Base-by-base conservation (phyloP, 1,140 invertebrate species). In the Maniola jurtina region DNA sequence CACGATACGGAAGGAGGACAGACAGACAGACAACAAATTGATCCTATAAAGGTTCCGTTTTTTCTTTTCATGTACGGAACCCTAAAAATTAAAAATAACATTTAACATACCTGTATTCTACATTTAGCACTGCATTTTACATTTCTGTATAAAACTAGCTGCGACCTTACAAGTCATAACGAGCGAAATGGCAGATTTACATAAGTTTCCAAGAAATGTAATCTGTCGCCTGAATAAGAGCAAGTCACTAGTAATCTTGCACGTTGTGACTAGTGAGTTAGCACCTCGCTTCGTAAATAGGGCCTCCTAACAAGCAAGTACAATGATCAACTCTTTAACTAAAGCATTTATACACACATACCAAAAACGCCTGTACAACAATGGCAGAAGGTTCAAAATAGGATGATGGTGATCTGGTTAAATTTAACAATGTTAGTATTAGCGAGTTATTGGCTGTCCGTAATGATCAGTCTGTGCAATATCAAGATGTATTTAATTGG, bases 381-480 rank as follows among this genome's bases (percentile, higher is more conserved):
- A 56, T 8, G 38, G 6, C 3, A 6, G 34, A 64, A 48, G 36
- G 55, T 16, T 34, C 34, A 70, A 40, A 61, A 66, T 70, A 6
- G 56, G 5, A 10, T 47, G 25, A 42, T 33, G 15, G 36, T 52
- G 6, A 33, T 33, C 14, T 66, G 47, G 47, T 63, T 35, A 47
- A 66, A 70, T 66, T 72, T 50, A 50, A 56, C 63, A 61, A 57
- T 68, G 66, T 56, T 56, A 61, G 61, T 64, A 67, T 64, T 70
- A 62, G 60, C 60, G 54, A 55, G 57, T 68, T 65, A 58, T 48
- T 36, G 66, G 61, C 45, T 67, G 64, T 73, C 77, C 61, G 73
- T 84, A 88, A 83, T 87, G 87, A 88, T 87, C 83, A 67, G 77
- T 70, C 40, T 54, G 50, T 66, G 64, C 75, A 81, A 79, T 81